Conservation (phyloP, 2,113 vertebrate genomes). For the Trachemys scripta region DNA sequence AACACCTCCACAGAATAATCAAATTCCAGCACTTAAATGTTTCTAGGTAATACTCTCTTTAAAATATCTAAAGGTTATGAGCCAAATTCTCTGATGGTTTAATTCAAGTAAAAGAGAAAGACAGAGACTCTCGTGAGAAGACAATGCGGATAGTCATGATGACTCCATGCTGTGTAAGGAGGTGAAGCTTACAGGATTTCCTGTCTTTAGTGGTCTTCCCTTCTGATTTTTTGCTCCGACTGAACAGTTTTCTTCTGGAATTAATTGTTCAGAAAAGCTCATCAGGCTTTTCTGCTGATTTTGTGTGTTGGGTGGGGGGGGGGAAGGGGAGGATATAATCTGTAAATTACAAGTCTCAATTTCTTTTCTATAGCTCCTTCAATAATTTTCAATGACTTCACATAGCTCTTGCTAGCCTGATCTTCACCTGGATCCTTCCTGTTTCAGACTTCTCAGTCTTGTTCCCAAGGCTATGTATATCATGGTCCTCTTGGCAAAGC, state of each 20-base stretch:
- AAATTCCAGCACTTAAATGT: too few species aligned
- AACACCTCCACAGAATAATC: not conserved
- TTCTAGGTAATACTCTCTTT: not conserved
- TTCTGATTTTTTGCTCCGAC: not conserved
- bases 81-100: not conserved
- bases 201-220: not conserved
- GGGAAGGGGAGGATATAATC: not conserved
- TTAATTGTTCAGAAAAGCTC: not conserved
- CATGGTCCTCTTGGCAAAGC: not conserved
- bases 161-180: not conserved
- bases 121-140: not conserved
- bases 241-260: not conserved
- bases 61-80: not conserved
- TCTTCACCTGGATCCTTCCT: not conserved
- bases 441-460: not conserved
- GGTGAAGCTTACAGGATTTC: not conserved
- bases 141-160: not conserved
- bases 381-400: not conserved
- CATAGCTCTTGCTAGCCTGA: not conserved
- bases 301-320: not conserved
- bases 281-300: not conserved
- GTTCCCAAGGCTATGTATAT: not conserved
- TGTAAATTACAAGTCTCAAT: not conserved
- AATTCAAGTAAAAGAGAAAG: not conserved
- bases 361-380: not conserved